Evolutionary conservation across 2,113 vertebrate species (phyloP).

Genomic region (Melanostigma gelatinosum): DNA sequence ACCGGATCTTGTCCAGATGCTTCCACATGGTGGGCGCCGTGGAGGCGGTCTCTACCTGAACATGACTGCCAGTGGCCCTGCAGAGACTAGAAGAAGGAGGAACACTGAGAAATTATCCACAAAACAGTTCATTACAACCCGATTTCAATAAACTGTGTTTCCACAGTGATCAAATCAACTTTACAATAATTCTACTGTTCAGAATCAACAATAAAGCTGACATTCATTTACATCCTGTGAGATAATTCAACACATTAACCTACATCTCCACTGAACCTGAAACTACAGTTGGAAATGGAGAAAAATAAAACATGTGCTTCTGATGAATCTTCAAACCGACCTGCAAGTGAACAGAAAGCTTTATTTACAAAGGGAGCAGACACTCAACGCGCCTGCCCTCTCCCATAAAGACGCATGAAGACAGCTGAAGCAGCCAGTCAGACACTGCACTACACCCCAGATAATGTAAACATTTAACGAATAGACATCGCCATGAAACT

Average conservation of each 20-base stretch:
- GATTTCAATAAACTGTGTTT: not conserved
- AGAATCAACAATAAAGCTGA: not conserved
- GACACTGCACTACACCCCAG: not conserved
- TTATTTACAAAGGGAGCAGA: not conserved
- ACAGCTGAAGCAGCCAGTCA: not conserved
- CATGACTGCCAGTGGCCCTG: slow-evolving; percentile 18
- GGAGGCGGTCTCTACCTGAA: slow-evolving; percentile 77
- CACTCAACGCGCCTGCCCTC: not conserved
- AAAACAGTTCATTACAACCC: not conserved
- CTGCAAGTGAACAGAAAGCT: slow-evolving; percentile 1
- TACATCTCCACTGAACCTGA: not conserved
- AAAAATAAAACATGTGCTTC: not conserved
- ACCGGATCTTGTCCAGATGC: slow-evolving; percentile 95
- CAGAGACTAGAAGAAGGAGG: slow-evolving; percentile 2
- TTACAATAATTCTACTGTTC: not conserved
- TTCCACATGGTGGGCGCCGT: slow-evolving; percentile 91
- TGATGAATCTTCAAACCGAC: too few relatives aligned
- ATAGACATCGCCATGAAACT: not conserved
- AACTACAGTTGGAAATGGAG: not conserved
- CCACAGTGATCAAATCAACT: too few relatives aligned
- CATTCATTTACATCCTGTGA: not conserved
- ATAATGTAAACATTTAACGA: not conserved
- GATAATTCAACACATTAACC: not conserved
- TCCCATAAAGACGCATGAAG: not conserved
- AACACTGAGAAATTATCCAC: not conserved